Percentiles rank a stretch among this genome's conserved stretches.
These are phyloP conservation scores for Sabatieria punctata DNA, from an alignment of 2,888 invertebrate species.

Conservation along the genomic window DNA sequence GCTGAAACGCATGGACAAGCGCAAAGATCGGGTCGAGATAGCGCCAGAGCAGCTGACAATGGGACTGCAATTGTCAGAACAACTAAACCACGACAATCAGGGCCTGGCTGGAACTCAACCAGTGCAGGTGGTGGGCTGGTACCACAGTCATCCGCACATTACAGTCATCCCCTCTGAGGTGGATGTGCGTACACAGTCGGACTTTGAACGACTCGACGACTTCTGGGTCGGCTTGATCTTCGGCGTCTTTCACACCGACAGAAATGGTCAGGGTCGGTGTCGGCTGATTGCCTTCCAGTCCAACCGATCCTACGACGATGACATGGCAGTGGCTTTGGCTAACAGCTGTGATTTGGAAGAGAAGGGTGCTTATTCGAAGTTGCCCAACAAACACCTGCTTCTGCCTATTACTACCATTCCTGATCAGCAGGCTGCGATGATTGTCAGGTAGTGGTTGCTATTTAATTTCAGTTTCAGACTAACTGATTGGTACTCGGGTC, in stretches of 20 bases:
- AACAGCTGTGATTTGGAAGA: no score
- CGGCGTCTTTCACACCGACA: conserved; percentile 7
- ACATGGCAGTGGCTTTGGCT: no score
- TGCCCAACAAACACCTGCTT: no score
- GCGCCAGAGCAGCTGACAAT: conserved; percentile 1
- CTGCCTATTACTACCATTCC: no score
- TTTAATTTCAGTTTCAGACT: no score
- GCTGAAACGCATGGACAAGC: conserved; percentile 9
- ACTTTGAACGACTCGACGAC: conserved; percentile 2
- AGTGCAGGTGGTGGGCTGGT: conserved; percentile 11
- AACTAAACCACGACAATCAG: background rate
- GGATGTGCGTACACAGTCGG: conserved; percentile 8
- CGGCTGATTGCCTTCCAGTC: conserved; percentile 6
- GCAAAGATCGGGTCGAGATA: conserved; percentile 10
- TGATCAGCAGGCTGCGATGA: no score
- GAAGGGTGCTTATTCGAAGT: no score
- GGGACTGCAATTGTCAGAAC: no score
- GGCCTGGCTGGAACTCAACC: no score
- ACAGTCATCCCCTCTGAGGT: conserved; percentile 9
- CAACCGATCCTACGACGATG: background rate
- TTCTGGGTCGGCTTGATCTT: conserved; percentile 8
- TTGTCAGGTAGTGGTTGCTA: no score
- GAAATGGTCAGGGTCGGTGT: background rate
- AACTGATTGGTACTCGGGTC: no score
- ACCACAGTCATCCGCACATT: conserved; percentile 11